Base-by-base conservation (phyloP, 2,113 vertebrate species). In the Callipepla californica region DNA sequence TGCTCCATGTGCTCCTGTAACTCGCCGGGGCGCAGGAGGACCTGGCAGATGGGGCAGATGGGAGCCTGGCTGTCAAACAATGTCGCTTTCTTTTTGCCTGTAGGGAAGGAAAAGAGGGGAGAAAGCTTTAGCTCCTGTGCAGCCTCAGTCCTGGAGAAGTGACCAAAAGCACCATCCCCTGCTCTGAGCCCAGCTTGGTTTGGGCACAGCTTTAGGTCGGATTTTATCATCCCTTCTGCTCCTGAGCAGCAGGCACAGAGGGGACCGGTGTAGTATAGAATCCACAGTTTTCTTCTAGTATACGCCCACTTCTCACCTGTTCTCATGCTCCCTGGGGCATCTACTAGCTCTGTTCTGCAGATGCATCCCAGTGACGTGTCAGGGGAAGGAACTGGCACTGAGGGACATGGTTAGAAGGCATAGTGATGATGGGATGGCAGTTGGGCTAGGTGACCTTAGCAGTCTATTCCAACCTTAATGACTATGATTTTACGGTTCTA, bases 1-100 rank as follows among this genome's bases (percentile, higher is more conserved):
- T 99, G 99, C 90, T 99, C 99, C 99, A 99, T 99, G 97, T 99
- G 99, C 47, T 99, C 99, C 94, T 99, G 99, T 40, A 99, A 96
- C 93, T 99, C 99, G 74, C 99, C 99, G 0, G 99, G 99, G 94
- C 99, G 98, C 94, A 99, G 98, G 90, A 99, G 97, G 61, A 99
- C 98, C 97, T 99, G 99, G 96, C 99, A 99, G 97, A 99, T 99
- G 89, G 99, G 99, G 97, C 99, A 99, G 94, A 99, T 98, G 0
- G 99, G 99, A 94, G 99, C 98, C 97, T 99, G 99, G 97, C 98
- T 99, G 98, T 99, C 99, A 95, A 99, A 99, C 96, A 99, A 94
- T 13, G 98, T 98, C 85, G 99, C 99, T 98, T 99, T 99, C 98
- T 99, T 99, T 98, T 99, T 99, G 98, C 99, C 99, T 99, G 98